Evolutionary conservation across 2,113 vertebrate genomes (phyloP).

Genomic region (Lepus timidus): DNA sequence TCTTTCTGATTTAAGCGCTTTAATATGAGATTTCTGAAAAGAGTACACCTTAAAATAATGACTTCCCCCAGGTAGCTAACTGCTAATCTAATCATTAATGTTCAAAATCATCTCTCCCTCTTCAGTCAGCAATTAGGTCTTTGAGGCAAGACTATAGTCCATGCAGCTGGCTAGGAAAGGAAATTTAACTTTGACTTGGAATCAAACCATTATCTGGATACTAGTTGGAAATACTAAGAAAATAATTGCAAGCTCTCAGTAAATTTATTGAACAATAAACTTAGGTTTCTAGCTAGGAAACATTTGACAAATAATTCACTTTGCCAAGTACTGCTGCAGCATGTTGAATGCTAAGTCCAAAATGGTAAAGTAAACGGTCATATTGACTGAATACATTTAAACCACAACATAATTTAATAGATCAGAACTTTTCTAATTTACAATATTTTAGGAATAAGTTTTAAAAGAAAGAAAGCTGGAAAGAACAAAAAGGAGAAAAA

Average conservation of each 20-base stretch:
- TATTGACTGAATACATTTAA: slow-evolving; percentile 50
- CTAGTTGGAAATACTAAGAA: slow-evolving; percentile 35
- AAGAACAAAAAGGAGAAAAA: slow-evolving; percentile 18
- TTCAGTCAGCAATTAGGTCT: background rate
- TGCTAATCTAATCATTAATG: background rate
- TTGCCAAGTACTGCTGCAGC: background rate
- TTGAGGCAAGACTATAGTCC: background rate
- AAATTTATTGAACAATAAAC: slow-evolving; percentile 47
- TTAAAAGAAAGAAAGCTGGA: slow-evolving; percentile 8
- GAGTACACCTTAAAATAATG: background rate
- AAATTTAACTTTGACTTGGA: slow-evolving; percentile 30
- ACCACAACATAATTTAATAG: slow-evolving; percentile 26
- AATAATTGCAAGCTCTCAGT: background rate
- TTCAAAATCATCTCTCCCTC: background rate
- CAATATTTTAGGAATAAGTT: background rate
- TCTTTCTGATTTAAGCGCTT: slow-evolving; percentile 36
- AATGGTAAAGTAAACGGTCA: background rate
- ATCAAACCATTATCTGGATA: slow-evolving; percentile 33
- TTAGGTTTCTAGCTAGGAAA: slow-evolving; percentile 38
- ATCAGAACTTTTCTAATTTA: slow-evolving; percentile 39
- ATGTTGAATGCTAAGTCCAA: slow-evolving; percentile 3
- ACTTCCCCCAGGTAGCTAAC: slow-evolving; percentile 26
- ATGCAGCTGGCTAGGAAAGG: slow-evolving; percentile 22
- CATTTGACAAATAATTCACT: slow-evolving; percentile 18
- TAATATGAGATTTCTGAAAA: background rate